Evolutionary conservation across 1,140 invertebrate species (phyloP).

Genomic region (Colletes gigas): DNA sequence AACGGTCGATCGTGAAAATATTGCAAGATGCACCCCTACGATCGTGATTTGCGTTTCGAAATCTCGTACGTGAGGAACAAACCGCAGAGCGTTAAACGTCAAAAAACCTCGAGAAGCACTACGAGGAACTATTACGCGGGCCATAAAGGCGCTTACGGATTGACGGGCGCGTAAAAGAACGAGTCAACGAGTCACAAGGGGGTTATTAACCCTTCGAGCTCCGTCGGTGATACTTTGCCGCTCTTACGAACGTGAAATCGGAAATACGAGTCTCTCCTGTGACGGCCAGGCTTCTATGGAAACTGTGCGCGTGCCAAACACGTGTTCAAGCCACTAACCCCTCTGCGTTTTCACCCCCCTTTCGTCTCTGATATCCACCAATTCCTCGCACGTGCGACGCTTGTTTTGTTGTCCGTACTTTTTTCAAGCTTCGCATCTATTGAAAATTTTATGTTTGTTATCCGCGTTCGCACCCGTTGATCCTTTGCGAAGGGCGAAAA

Average conservation of each 20-base stretch:
- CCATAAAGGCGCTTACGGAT: constrained; percentile 50
- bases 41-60: background rate
- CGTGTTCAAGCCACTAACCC: constrained; percentile 45
- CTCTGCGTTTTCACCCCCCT: constrained; percentile 23
- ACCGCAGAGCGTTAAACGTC: background rate
- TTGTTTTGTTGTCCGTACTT: background rate
- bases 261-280: constrained; percentile 15
- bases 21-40: background rate
- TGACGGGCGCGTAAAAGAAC: constrained; percentile 46
- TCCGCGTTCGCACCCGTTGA: background rate
- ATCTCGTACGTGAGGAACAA: background rate
- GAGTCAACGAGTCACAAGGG: constrained; percentile 20
- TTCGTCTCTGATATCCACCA: constrained; percentile 2
- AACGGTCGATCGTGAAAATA: background rate
- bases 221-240: constrained; percentile 48
- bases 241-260: constrained; percentile 61
- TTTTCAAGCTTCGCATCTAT: background rate
- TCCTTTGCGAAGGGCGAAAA: background rate
- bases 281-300: background rate
- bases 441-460: constrained; percentile 5
- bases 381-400: constrained; percentile 15
- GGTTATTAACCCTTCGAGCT: constrained; percentile 53
- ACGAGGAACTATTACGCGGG: constrained; percentile 46
- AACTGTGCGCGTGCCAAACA: constrained; percentile 51
- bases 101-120: background rate